Percentiles rank a stretch among this genome's conserved stretches.
These are phyloP conservation scores for Hemicentrotus pulcherrimus DNA, from an alignment of 35 echinoderm and acorn worm genomes.

Conservation along the genomic window DNA sequence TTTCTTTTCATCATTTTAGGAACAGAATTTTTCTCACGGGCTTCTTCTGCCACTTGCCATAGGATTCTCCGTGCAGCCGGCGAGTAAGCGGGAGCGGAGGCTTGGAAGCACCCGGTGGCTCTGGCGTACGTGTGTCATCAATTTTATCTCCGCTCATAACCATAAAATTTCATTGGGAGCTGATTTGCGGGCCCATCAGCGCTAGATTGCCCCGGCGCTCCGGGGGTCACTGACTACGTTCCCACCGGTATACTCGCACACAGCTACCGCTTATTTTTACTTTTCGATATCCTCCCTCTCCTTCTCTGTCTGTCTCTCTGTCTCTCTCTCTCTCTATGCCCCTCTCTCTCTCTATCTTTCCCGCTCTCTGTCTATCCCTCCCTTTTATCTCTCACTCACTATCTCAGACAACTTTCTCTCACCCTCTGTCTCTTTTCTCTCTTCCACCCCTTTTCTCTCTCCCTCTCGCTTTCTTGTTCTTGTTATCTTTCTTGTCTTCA, in stretches of 20 bases:
- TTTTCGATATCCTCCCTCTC: not conserved
- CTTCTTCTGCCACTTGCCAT: not conserved
- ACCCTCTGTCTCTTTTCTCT: not conserved
- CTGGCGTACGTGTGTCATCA: constrained; percentile 30
- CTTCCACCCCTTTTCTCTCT: not conserved
- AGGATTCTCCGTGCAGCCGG: not conserved
- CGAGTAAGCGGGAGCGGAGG: not conserved
- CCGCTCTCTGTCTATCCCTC: not conserved
- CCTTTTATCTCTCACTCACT: not conserved
- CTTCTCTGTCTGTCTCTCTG: not conserved
- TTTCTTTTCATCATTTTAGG: not conserved
- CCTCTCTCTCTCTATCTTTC: not conserved
- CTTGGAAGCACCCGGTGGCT: not conserved
- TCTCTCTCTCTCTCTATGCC: not conserved
- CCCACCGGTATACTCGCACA: not conserved
- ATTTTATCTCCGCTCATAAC: constrained; percentile 51
- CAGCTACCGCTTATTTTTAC: not conserved
- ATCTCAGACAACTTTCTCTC: not conserved
- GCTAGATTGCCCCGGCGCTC: not conserved
- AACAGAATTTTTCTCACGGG: not conserved
- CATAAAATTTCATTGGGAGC: constrained; percentile 41
- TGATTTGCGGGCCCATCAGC: constrained; percentile 28
- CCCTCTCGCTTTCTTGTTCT: not conserved
- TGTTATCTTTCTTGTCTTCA: not conserved
- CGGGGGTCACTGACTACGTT: constrained; percentile 6